These are phyloP conservation scores for human (Homo sapiens) DNA, from an alignment of 2,113 vertebrate species.

Conservation along the genomic window DNA sequence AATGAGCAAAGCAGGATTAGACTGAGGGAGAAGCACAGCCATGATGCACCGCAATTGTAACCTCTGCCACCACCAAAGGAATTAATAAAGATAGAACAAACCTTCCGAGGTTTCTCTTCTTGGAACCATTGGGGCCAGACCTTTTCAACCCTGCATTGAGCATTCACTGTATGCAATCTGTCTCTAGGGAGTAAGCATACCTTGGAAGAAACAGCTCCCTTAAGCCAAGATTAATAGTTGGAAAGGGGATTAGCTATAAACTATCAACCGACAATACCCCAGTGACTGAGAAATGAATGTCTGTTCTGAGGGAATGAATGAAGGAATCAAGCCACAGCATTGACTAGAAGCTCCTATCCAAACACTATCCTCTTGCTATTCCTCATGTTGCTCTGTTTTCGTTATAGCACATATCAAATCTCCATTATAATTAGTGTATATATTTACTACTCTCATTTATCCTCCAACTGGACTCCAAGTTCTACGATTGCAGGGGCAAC, in stretches of 20 bases:
- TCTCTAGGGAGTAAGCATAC: neutral
- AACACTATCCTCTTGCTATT: neutral
- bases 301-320: neutral
- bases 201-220: neutral
- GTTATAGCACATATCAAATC: neutral
- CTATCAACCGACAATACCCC: neutral
- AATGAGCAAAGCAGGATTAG: neutral
- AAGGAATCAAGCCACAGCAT: fast-evolving
- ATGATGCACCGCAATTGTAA: fast-evolving
- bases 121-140: neutral
- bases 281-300: neutral
- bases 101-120: neutral
- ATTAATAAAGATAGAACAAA: neutral
- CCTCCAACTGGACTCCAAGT: neutral
- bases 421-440: neutral
- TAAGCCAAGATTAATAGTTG: neutral
- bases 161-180: neutral
- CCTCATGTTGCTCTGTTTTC: neutral
- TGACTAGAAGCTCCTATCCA: neutral
- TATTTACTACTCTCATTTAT: neutral
- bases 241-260: neutral
- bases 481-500: neutral
- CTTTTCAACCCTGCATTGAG: neutral
- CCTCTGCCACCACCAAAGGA: neutral
- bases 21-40: neutral